A percentile compares a stretch with the other conserved stretches of the same genome.
phyloP scores from a whole-genome alignment of 2,797 vertebrate genomes.

The Sebastes cheni region DNA sequence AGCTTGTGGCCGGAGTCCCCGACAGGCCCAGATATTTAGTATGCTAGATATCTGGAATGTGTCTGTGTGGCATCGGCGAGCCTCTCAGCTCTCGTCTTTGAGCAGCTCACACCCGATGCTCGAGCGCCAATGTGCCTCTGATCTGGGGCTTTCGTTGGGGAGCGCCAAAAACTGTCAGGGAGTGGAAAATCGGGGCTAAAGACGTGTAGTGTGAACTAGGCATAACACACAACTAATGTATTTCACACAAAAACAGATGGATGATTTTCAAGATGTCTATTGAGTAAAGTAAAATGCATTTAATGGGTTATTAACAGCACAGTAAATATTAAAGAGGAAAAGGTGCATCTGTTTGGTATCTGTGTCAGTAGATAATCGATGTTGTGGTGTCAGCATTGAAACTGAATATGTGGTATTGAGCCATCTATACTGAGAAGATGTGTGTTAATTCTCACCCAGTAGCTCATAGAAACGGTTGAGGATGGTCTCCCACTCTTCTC shows the following conservation, averaged over 20 bases:
- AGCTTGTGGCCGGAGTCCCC: too few relatives aligned
- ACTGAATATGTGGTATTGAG: background rate
- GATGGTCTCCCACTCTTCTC: slow-evolving; percentile 88
- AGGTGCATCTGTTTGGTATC: background rate
- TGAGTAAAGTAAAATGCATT: background rate
- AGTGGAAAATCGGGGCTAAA: too few relatives aligned
- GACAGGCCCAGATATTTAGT: too few relatives aligned
- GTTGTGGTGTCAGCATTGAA: background rate
- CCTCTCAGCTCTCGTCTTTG: too few relatives aligned
- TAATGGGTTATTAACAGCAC: background rate
- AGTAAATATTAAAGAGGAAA: background rate
- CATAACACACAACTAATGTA: background rate
- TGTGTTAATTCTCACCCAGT: slow-evolving; percentile 83
- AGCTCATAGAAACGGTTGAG: slow-evolving; percentile 90
- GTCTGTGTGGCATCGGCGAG: too few relatives aligned
- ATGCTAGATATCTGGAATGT: too few relatives aligned
- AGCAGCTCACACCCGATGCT: too few relatives aligned
- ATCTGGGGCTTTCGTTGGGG: too few relatives aligned
- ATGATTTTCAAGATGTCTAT: background rate
- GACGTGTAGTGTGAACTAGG: too few relatives aligned
- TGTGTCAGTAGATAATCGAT: background rate
- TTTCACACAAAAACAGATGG: background rate
- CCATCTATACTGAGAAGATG: background rate
- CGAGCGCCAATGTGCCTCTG: too few relatives aligned
- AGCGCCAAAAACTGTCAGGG: too few relatives aligned